phyloP scores from a whole-genome alignment of 2,113 vertebrate species.

The Aptenodytes patagonicus region DNA sequence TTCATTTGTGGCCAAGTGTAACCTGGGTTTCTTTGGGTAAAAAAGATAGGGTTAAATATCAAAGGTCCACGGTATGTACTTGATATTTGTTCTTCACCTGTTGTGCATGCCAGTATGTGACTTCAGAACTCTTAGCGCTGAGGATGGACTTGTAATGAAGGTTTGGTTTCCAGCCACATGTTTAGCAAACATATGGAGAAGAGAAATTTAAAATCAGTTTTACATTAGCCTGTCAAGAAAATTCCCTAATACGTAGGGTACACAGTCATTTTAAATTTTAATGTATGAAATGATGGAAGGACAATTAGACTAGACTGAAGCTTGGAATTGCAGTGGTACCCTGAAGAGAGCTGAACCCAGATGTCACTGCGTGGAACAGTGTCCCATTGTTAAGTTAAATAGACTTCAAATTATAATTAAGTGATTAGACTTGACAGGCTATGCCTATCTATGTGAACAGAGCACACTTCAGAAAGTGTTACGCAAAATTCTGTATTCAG shows the following conservation, averaged over 20 bases:
- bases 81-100: background rate
- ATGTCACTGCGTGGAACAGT: background rate
- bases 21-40: background rate
- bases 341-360: background rate
- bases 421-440: background rate
- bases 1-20: background rate
- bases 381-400: background rate
- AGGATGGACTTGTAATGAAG: background rate
- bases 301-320: background rate
- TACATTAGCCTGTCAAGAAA: background rate
- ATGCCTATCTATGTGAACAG: background rate
- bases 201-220: background rate
- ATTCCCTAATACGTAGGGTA: background rate
- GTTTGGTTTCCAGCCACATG: background rate
- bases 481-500: background rate
- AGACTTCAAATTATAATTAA: background rate
- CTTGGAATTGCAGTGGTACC: background rate
- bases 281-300: background rate
- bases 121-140: background rate
- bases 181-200: background rate
- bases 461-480: background rate
- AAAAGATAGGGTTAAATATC: background rate
- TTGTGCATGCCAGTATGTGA: background rate
- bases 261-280: background rate
- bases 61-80: background rate